Percentiles rank a stretch among this genome's conserved stretches.
phyloP scores from a whole-genome alignment of 2,797 vertebrate genomes.

The Cygnus olor region DNA sequence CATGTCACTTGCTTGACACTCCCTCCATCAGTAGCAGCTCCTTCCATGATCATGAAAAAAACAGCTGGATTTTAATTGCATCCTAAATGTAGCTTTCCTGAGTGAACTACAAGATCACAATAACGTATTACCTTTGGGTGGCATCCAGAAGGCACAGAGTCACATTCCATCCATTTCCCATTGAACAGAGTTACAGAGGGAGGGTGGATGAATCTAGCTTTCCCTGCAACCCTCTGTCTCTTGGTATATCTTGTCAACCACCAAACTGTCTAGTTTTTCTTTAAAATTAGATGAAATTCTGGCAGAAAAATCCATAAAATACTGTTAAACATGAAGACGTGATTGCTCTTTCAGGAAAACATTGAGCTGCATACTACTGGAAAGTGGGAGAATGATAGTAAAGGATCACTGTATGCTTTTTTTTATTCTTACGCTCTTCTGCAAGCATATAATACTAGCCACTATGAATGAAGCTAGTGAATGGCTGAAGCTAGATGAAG shows the following conservation, averaged over 20 bases:
- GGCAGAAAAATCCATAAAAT: neutral
- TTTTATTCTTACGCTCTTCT: neutral
- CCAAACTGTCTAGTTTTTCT: neutral
- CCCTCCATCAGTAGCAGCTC: neutral
- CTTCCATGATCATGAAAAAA: neutral
- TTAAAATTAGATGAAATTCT: neutral
- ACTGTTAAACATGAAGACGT: neutral
- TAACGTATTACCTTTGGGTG: neutral
- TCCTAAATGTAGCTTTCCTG: neutral
- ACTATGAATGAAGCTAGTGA: neutral
- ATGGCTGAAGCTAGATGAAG: neutral
- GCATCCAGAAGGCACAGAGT: neutral
- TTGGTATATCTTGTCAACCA: neutral
- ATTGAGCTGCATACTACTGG: neutral
- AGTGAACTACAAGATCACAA: neutral
- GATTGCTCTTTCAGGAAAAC: neutral
- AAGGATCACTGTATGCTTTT: neutral
- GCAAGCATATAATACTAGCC: neutral
- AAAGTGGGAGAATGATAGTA: neutral
- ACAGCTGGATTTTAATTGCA: neutral
- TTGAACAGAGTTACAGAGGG: neutral
- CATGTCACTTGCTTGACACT: neutral
- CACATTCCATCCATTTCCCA: neutral
- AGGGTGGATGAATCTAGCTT: neutral
- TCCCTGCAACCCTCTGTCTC: neutral